Evolutionary conservation across 2,113 vertebrate genomes (phyloP).

Genomic region (Neotragus pygmaeus): DNA sequence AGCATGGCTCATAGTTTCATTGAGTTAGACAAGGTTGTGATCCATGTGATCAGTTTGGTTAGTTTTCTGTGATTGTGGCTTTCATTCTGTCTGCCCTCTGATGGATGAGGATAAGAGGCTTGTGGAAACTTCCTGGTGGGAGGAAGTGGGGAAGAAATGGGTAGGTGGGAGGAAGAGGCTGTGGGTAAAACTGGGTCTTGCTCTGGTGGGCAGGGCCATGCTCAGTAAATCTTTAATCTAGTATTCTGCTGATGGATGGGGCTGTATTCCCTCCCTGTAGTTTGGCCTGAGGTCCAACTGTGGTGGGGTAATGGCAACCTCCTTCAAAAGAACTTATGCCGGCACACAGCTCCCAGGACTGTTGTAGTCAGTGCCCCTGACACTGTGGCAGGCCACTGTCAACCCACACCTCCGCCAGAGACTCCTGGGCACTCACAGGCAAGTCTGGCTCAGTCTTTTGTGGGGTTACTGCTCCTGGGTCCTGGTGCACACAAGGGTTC

Average conservation of each 20-base stretch:
- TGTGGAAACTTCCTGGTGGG: background rate
- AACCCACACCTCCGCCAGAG: rapidly evolving
- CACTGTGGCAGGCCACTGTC: background rate
- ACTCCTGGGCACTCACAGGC: background rate
- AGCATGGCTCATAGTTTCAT: background rate
- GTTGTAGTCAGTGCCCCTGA: background rate
- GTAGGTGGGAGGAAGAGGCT: background rate
- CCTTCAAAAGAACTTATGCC: background rate
- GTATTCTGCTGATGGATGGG: background rate
- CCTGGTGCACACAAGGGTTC: background rate
- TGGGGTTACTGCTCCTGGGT: background rate
- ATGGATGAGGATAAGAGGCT: background rate
- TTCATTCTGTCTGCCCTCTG: background rate
- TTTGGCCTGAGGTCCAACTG: background rate
- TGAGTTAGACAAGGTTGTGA: background rate
- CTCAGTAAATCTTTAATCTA: background rate
- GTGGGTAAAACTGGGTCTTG: background rate
- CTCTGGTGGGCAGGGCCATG: background rate
- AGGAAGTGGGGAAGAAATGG: background rate
- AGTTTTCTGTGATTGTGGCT: background rate
- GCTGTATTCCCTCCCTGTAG: background rate
- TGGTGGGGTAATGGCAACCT: background rate
- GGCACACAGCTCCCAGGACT: background rate
- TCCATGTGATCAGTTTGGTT: background rate
- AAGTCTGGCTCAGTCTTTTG: background rate